These are phyloP conservation scores for Druon quercuslanigerum DNA, from an alignment of 1,140 invertebrate species.

Conservation along the genomic window DNA sequence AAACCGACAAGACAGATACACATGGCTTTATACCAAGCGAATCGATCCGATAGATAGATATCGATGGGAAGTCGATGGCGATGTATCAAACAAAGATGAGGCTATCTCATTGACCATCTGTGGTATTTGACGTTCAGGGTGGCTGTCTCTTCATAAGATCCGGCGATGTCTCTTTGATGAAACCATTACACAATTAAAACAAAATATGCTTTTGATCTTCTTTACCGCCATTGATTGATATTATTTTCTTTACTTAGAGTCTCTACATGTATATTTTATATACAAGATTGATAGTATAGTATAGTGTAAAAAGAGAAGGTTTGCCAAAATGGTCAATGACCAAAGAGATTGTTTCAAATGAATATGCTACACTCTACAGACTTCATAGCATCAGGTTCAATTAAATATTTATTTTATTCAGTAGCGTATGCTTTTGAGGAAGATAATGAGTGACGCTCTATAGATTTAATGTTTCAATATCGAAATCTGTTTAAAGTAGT, in stretches of 20 bases:
- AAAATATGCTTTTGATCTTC: slow-evolving; percentile 1
- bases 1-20: slow-evolving; percentile 34
- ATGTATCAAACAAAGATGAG: slow-evolving; percentile 64
- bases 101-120: slow-evolving; percentile 52
- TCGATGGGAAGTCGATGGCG: slow-evolving; percentile 58
- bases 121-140: slow-evolving; percentile 64
- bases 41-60: slow-evolving; percentile 61
- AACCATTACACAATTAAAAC: slow-evolving; percentile 16
- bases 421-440: slow-evolving; percentile 53
- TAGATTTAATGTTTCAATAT: too few relatives aligned
- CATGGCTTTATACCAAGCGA: slow-evolving; percentile 40
- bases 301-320: too few relatives aligned
- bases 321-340: too few relatives aligned
- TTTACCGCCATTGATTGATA: neutral
- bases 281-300: too few relatives aligned
- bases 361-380: too few relatives aligned
- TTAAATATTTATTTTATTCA: slow-evolving; percentile 48
- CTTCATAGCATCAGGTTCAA: neutral
- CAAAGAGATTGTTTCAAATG: too few relatives aligned
- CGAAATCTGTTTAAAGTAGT: too few relatives aligned
- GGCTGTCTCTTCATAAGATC: slow-evolving; percentile 60
- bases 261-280: neutral
- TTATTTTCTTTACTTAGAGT: neutral
- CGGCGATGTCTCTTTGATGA: slow-evolving; percentile 24
- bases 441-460: slow-evolving; percentile 57